Percentiles rank a stretch among this genome's conserved stretches.
phyloP scores from a whole-genome alignment of 2,113 vertebrate genomes.

The Dasyprocta punctata region DNA sequence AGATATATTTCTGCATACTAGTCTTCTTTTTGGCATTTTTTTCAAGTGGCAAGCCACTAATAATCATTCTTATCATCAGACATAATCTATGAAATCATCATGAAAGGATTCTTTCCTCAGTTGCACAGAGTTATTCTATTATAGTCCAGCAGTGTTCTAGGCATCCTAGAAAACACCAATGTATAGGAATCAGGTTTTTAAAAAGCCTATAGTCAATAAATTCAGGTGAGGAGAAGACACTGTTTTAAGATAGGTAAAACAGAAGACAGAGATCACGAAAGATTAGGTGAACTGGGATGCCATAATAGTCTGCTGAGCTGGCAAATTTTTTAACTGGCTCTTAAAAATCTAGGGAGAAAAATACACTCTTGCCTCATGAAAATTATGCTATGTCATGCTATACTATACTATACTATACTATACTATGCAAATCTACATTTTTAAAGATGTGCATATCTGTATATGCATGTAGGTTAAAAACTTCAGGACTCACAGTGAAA shows the following conservation, averaged over 20 bases:
- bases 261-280: not conserved
- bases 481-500: not conserved
- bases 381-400: not conserved
- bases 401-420: no score
- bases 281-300: not conserved
- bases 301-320: not conserved
- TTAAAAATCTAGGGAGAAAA: not conserved
- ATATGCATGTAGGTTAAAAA: not conserved
- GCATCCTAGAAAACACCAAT: not conserved
- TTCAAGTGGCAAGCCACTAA: constrained; percentile 25
- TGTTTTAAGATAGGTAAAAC: not conserved
- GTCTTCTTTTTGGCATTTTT: not conserved
- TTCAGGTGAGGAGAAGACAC: not conserved
- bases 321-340: not conserved
- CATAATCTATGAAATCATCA: not conserved
- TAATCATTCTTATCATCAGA: not conserved
- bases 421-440: not conserved
- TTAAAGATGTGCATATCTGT: not conserved
- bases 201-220: constrained; percentile 23
- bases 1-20: not conserved
- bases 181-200: not conserved
- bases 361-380: not conserved
- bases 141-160: not conserved
- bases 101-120: constrained; percentile 17
- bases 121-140: not conserved